These are phyloP conservation scores for Chiloscyllium plagiosum DNA, from an alignment of 2,113 vertebrate genomes.

Conservation along the genomic window DNA sequence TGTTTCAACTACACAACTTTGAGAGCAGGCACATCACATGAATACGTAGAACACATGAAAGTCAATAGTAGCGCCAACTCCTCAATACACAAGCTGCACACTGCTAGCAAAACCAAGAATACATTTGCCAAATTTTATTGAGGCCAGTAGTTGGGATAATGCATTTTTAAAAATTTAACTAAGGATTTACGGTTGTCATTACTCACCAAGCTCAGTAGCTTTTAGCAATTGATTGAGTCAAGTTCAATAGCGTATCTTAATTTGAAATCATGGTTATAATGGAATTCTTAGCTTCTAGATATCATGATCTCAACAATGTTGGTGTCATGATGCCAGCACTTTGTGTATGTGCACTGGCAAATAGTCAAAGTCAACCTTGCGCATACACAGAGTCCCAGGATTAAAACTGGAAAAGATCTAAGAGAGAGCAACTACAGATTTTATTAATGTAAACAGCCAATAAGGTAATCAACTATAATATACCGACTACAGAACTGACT, in stretches of 20 bases:
- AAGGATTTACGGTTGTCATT: neutral
- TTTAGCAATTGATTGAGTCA: neutral
- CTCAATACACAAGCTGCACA: neutral
- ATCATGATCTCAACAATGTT: neutral
- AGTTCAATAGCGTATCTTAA: neutral
- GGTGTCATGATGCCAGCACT: neutral
- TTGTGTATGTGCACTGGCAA: neutral
- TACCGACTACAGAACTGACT: too few relatives aligned
- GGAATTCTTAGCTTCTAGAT: neutral
- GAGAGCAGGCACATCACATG: neutral
- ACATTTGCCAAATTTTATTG: neutral
- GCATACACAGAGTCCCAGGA: neutral
- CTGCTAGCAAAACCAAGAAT: neutral
- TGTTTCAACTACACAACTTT: constrained; percentile 24
- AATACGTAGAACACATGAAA: neutral
- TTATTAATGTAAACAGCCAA: neutral
- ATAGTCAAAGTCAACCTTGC: neutral
- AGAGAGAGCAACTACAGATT: neutral
- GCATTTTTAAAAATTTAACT: neutral
- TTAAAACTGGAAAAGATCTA: constrained; percentile 1
- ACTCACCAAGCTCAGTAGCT: neutral
- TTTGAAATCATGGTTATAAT: neutral
- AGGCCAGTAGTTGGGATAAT: neutral
- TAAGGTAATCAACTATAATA: neutral
- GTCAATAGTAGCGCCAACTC: neutral